These are phyloP conservation scores for Daubentonia madagascariensis DNA, from an alignment of 2,113 vertebrate genomes.

Conservation along the genomic window DNA sequence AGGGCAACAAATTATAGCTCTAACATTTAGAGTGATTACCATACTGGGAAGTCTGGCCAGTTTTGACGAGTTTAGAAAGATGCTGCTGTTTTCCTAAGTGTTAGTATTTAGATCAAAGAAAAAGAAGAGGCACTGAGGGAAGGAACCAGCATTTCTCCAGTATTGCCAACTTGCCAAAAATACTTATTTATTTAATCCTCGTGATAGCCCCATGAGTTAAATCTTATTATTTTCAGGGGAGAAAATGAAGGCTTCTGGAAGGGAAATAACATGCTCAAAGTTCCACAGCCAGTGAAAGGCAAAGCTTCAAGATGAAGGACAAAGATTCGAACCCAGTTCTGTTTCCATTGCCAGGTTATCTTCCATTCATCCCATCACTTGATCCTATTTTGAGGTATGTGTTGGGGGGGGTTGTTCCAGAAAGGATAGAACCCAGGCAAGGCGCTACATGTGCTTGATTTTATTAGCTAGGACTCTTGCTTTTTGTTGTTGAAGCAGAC, in stretches of 20 bases:
- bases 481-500: not conserved
- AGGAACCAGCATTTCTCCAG: not conserved
- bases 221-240: not conserved
- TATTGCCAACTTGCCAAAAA: not conserved
- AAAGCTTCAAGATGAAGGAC: not conserved
- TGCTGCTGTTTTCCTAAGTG: not conserved
- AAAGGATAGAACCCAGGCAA: not conserved
- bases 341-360: not conserved
- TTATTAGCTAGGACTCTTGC: not conserved
- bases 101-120: not conserved
- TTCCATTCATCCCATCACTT: not conserved
- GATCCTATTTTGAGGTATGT: not conserved
- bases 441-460: not conserved
- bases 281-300: not conserved
- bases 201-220: not conserved
- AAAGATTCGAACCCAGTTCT: not conserved
- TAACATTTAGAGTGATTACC: not conserved
- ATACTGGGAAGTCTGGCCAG: not conserved
- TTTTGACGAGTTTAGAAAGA: conserved; percentile 29
- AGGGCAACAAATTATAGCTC: conserved; percentile 35
- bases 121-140: not conserved
- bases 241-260: not conserved
- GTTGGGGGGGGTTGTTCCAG: not conserved
- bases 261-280: not conserved
- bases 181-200: not conserved